Base-by-base conservation (phyloP, 2,113 vertebrate genomes). In the Neolamprologus tretocephalus region DNA sequence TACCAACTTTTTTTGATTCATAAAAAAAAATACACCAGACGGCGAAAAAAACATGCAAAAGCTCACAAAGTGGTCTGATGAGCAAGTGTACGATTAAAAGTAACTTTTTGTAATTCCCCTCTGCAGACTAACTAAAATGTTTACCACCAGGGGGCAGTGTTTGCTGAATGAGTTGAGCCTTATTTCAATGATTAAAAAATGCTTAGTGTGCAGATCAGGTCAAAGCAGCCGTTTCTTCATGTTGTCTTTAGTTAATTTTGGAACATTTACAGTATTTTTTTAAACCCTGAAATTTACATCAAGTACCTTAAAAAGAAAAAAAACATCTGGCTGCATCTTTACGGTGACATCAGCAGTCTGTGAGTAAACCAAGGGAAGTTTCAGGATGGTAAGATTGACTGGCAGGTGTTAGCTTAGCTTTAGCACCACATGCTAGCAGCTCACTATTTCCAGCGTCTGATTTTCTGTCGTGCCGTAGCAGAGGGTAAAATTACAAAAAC, bases 401-500 rank as follows among this genome's bases (percentile, higher is more conserved):
- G n/a, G 40, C 21, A 47, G 40, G 13, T 45, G 40, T 73, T 73
- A 73, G 68, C 68, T 73, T 47, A 73, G 40, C 23, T 47, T 75
- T 75, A 75, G 40, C 23, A 47, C 23, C 68, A 75, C 14, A 47
- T 40, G 7, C n/a, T 42, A 71, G 68, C 6, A 16, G 23, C 14
- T 75, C 42, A 9, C 40, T 17, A 73, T 2, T 73, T 26, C 40
- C 8, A 73, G 21, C 1, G 21, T 73, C 21, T 49, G 71, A 31
- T 28, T 47, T 75, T 75, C 26, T 13, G 16, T 78, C 5, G 3
- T 51, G 45, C 5, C 0, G 3, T 2, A 26, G 45, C 17, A 31
- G 26, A 47, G 16, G 71, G 45, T 78, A 78, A 78, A n/a, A 78
- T 49, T 51, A 49, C 73, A 78, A 78, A 49, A 68, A 37, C 7